Conservation (phyloP, 2,888 invertebrate genomes). For the Drosophila dives region DNA sequence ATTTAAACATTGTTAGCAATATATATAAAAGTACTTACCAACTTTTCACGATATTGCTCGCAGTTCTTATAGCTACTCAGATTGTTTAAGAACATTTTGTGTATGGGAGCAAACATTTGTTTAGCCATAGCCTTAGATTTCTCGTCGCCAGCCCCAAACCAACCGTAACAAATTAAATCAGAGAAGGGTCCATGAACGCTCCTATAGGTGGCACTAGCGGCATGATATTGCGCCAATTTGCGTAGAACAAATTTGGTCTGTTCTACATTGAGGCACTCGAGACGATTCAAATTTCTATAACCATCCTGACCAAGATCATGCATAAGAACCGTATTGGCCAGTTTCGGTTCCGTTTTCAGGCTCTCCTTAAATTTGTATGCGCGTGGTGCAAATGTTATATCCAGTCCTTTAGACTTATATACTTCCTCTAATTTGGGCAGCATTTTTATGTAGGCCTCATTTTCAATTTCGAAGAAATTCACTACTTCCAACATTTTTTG, state of each 20-base stretch:
- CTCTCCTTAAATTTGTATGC: slow-evolving; percentile 54
- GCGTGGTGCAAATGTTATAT: slow-evolving; percentile 59
- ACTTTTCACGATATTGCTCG: slow-evolving; percentile 56
- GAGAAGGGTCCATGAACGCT: slow-evolving; percentile 59
- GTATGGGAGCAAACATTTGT: slow-evolving; percentile 23
- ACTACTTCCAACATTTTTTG: slow-evolving; percentile 49
- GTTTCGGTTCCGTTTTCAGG: slow-evolving; percentile 46
- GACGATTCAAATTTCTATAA: slow-evolving; percentile 77
- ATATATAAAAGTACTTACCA: slow-evolving; percentile 53
- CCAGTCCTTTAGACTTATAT: slow-evolving; percentile 59
- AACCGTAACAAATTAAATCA: slow-evolving; percentile 29
- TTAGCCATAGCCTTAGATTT: slow-evolving; percentile 26
- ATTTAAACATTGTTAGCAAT: neutral
- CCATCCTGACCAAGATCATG: slow-evolving; percentile 75
- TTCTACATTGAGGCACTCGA: slow-evolving; percentile 74
- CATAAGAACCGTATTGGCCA: slow-evolving; percentile 68
- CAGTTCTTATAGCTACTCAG: slow-evolving; percentile 54
- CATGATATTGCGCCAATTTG: slow-evolving; percentile 83
- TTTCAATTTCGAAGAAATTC: slow-evolving; percentile 73
- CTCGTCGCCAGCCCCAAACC: slow-evolving; percentile 28
- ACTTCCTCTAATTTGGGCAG: slow-evolving; percentile 71
- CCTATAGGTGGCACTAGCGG: slow-evolving; percentile 72
- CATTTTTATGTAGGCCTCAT: slow-evolving; percentile 62
- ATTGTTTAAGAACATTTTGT: slow-evolving; percentile 41
- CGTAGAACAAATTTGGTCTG: slow-evolving; percentile 74